Evolutionary conservation across 2,797 vertebrate species (phyloP).

Genomic region (Labroides dimidiatus): DNA sequence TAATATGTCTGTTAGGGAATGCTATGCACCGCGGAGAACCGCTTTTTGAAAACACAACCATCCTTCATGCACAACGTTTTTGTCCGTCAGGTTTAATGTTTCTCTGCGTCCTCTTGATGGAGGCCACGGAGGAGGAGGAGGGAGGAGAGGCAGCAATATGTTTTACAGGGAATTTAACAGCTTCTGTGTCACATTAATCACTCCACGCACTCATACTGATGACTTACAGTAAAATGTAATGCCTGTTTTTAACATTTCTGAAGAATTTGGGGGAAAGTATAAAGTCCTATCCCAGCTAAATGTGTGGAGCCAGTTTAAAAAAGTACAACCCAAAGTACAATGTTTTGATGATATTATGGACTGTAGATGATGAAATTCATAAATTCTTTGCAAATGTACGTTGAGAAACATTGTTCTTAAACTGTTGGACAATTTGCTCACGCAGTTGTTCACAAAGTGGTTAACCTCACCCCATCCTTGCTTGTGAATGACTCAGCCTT

Average conservation of each 20-base stretch:
- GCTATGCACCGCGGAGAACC: conserved; percentile 58
- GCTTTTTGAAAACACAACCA: conserved; percentile 61
- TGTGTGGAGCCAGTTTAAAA: conserved; percentile 4
- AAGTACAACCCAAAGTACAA: not conserved
- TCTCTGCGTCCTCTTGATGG: conserved; percentile 46
- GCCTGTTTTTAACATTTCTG: conserved; percentile 12
- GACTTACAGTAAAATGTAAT: conserved; percentile 45
- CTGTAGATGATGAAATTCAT: no score
- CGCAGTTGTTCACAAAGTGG: no score
- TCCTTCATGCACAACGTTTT: conserved; percentile 60
- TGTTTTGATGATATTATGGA: no score
- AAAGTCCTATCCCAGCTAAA: conserved; percentile 8
- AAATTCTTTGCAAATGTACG: no score
- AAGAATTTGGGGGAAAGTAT: conserved; percentile 36
- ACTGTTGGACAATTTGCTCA: no score
- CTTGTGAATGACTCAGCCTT: no score
- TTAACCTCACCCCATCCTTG: no score
- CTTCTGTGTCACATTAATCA: conserved; percentile 56
- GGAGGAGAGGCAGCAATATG: conserved; percentile 41
- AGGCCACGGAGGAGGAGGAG: conserved; percentile 53
- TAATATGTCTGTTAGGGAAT: conserved; percentile 69
- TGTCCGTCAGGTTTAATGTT: conserved; percentile 69
- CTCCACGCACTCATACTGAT: conserved; percentile 21
- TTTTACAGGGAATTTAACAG: conserved; percentile 51
- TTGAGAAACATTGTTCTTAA: no score